Percentiles rank a stretch among this genome's conserved stretches.
Conservation (phyloP, 2,888 invertebrate species). For the Automeris io region DNA sequence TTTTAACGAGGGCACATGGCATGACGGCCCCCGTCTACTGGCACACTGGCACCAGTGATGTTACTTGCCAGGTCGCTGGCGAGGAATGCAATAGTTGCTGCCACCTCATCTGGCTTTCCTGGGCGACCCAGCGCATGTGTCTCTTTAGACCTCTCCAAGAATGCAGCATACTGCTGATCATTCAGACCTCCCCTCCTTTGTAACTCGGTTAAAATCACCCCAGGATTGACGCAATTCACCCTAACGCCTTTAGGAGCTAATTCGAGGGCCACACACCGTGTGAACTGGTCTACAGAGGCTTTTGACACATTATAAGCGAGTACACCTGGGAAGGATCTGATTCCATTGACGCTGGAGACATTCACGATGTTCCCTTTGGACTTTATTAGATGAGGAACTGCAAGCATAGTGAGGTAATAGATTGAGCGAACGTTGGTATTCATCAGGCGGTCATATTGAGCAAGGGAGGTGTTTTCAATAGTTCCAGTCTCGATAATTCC, state of each 20-base stretch:
- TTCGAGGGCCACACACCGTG: constrained; percentile 93
- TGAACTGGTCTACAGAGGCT: constrained; percentile 95
- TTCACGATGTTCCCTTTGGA: constrained; percentile 95
- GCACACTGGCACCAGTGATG: constrained; percentile 91
- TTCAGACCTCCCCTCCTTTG: constrained; percentile 92
- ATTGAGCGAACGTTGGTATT: constrained; percentile 91
- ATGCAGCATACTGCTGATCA: constrained; percentile 87
- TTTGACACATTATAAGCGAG: constrained; percentile 96
- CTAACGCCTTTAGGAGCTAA: constrained; percentile 88
- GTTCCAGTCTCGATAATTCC: constrained; percentile 89
- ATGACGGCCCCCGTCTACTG: constrained; percentile 96
- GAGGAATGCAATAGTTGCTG: constrained; percentile 92
- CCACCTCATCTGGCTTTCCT: constrained; percentile 91
- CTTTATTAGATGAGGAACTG: constrained; percentile 89
- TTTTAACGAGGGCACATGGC: constrained; percentile 93
- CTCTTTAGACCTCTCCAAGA: constrained; percentile 88
- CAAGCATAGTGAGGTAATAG: constrained; percentile 89
- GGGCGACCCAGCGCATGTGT: constrained; percentile 95
- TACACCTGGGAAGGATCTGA: constrained; percentile 92
- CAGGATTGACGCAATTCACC: constrained; percentile 95
- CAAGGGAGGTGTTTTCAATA: constrained; percentile 90
- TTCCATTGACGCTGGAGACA: constrained; percentile 95
- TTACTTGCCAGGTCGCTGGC: constrained; percentile 93
- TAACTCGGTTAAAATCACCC: constrained; percentile 92
- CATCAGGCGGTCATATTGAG: constrained; percentile 93